These are phyloP conservation scores for Drosophila grimshawi DNA, from an alignment of 1,140 invertebrate genomes.

Conservation along the genomic window DNA sequence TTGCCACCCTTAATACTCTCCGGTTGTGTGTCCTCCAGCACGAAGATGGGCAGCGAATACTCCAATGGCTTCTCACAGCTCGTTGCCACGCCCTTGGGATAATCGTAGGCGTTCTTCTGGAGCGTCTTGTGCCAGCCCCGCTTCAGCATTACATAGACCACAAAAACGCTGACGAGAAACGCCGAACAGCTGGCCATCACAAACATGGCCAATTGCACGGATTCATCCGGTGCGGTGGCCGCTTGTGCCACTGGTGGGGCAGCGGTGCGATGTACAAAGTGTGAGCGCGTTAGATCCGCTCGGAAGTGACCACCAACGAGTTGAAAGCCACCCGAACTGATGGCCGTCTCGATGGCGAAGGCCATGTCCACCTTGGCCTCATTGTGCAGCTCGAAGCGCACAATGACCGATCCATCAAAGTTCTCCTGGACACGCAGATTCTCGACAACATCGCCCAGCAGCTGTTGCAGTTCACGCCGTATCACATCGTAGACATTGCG, in stretches of 20 bases:
- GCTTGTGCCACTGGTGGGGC: conserved; percentile 58
- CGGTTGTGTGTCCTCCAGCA: conserved; percentile 64
- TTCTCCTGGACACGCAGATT: conserved; percentile 84
- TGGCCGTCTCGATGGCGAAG: conserved; percentile 79
- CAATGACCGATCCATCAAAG: conserved; percentile 70
- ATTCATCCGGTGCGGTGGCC: conserved; percentile 66
- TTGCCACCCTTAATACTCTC: conserved; percentile 59
- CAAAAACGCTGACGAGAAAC: conserved; percentile 81
- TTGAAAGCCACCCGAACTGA: conserved; percentile 61
- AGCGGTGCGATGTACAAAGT: conserved; percentile 72
- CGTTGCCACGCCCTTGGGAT: conserved; percentile 14
- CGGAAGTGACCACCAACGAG: conserved; percentile 67
- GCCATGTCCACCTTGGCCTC: conserved; percentile 79
- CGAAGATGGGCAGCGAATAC: conserved; percentile 80
- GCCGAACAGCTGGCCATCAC: conserved; percentile 82
- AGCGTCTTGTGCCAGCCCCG: conserved; percentile 62
- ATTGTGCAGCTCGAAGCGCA: conserved; percentile 80
- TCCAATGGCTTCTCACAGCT: conserved; percentile 67
- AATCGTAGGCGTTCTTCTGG: conserved; percentile 49
- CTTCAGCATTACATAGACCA: conserved; percentile 83
- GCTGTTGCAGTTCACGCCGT: conserved; percentile 64
- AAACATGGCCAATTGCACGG: conserved; percentile 79
- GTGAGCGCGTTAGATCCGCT: conserved; percentile 75
- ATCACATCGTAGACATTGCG: conserved; percentile 78
- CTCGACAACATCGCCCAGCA: conserved; percentile 73